phyloP scores from a whole-genome alignment of 2,888 invertebrate genomes.

The Vanessa cardui region DNA sequence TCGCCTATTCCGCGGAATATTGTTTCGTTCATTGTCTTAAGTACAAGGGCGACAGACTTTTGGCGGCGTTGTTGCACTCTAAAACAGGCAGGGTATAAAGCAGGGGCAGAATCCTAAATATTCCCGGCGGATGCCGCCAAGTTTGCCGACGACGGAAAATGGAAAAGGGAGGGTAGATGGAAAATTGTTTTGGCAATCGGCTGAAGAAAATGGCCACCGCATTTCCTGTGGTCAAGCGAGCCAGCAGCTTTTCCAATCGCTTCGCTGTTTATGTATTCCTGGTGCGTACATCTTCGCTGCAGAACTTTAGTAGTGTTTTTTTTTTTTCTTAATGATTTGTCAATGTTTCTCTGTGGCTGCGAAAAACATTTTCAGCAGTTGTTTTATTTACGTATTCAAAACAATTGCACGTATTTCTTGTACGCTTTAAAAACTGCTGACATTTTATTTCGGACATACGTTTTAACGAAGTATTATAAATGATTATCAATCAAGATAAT shows the following conservation, averaged over 20 bases:
- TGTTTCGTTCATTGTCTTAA: constrained; percentile 48
- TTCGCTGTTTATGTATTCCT: constrained; percentile 60
- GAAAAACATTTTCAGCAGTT: not conserved
- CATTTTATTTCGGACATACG: not conserved
- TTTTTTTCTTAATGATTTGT: constrained; percentile 32
- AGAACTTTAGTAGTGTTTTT: constrained; percentile 23
- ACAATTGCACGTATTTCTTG: too few relatives aligned
- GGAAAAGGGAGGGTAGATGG: constrained; percentile 71
- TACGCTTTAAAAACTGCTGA: not conserved
- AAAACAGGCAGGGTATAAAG: constrained; percentile 55
- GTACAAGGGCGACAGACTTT: constrained; percentile 49
- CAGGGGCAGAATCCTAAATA: constrained; percentile 59
- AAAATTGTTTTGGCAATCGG: constrained; percentile 75
- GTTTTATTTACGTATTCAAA: not conserved
- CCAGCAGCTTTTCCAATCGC: constrained; percentile 76
- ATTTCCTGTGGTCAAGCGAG: constrained; percentile 78
- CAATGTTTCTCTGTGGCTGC: constrained; percentile 19
- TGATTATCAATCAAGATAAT: not conserved
- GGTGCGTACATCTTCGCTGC: constrained; percentile 50
- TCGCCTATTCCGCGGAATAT: constrained; percentile 23
- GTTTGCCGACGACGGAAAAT: constrained; percentile 71
- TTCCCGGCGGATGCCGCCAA: constrained; percentile 66
- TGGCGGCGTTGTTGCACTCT: constrained; percentile 47
- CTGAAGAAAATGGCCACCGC: constrained; percentile 72
- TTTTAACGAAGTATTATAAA: not conserved